Percentiles rank a stretch among this genome's conserved stretches.
phyloP scores from a whole-genome alignment of 2,797 vertebrate species.

The Nannoperca australis region DNA sequence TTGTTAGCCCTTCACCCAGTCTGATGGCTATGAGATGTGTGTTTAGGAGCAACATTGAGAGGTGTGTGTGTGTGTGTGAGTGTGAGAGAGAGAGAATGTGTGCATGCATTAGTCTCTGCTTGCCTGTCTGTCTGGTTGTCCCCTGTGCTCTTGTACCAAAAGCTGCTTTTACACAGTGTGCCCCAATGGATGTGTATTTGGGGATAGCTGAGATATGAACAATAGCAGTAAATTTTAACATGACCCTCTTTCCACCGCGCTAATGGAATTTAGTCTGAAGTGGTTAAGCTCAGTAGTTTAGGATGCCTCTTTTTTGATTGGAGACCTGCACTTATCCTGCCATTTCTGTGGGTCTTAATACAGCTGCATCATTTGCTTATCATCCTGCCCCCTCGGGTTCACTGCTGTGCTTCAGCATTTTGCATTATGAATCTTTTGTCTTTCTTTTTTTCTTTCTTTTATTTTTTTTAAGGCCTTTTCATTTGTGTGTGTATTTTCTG shows the following conservation, averaged over 20 bases:
- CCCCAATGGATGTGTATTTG: slow-evolving; percentile 50
- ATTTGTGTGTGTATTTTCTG: slow-evolving; percentile 84
- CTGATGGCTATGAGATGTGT: slow-evolving; percentile 35
- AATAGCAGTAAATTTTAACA: slow-evolving; percentile 59
- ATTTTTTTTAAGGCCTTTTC: slow-evolving; percentile 57
- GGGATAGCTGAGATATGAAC: slow-evolving; percentile 47
- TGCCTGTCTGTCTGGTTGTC: slow-evolving; percentile 49
- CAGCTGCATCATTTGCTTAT: slow-evolving; percentile 61
- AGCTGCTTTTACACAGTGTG: slow-evolving; percentile 80
- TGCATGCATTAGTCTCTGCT: slow-evolving; percentile 42
- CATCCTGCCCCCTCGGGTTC: slow-evolving; percentile 45
- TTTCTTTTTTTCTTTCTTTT: slow-evolving; percentile 32
- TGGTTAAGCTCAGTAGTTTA: slow-evolving; percentile 60
- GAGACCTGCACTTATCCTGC: slow-evolving; percentile 72
- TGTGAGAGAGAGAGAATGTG: slow-evolving; percentile 11
- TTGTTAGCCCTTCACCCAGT: slow-evolving; percentile 30
- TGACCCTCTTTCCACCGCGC: slow-evolving; percentile 31
- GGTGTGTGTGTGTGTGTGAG: slow-evolving; percentile 31
- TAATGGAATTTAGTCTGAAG: slow-evolving; percentile 51
- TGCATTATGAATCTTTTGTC: slow-evolving; percentile 66
- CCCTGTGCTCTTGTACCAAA: slow-evolving; percentile 80
- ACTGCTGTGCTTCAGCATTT: slow-evolving; percentile 67
- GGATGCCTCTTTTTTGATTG: slow-evolving; percentile 25
- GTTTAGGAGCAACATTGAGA: slow-evolving; percentile 26
- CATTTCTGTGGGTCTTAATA: slow-evolving; percentile 68